A percentile compares a stretch with the other conserved stretches of the same genome.
Conservation (phyloP, 2,113 vertebrate species). For the Scortum barcoo region DNA sequence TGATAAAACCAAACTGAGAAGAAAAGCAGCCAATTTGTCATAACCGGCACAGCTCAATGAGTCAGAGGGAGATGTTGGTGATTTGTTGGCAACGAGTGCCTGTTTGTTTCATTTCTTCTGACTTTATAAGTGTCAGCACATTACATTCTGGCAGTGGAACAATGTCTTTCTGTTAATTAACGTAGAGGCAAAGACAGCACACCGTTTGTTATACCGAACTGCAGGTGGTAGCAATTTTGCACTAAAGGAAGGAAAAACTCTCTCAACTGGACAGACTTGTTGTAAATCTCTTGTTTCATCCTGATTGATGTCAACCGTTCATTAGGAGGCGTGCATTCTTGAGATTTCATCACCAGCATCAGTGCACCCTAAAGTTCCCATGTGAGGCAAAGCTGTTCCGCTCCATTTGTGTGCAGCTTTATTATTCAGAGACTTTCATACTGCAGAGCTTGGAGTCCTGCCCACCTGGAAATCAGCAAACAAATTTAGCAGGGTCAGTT, state of each 20-base stretch:
- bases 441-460: not conserved
- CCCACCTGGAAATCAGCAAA: not conserved
- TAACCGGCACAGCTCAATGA: not conserved
- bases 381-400: too few relatives aligned
- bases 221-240: conserved; percentile 1
- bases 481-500: not conserved
- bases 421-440: not conserved
- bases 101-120: not conserved
- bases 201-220: not conserved
- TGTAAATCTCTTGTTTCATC: not conserved
- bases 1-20: conserved; percentile 27
- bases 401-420: not conserved
- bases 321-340: not conserved
- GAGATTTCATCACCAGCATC: not conserved
- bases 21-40: conserved; percentile 31
- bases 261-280: not conserved
- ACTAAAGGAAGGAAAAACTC: not conserved
- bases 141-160: not conserved
- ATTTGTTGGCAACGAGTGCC: not conserved
- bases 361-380: not conserved
- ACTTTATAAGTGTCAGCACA: not conserved
- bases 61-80: not conserved
- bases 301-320: not conserved
- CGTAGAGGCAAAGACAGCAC: conserved; percentile 23
- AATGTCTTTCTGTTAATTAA: not conserved